Conservation (phyloP, 2,113 vertebrate genomes). For the Pungitius pungitius region DNA sequence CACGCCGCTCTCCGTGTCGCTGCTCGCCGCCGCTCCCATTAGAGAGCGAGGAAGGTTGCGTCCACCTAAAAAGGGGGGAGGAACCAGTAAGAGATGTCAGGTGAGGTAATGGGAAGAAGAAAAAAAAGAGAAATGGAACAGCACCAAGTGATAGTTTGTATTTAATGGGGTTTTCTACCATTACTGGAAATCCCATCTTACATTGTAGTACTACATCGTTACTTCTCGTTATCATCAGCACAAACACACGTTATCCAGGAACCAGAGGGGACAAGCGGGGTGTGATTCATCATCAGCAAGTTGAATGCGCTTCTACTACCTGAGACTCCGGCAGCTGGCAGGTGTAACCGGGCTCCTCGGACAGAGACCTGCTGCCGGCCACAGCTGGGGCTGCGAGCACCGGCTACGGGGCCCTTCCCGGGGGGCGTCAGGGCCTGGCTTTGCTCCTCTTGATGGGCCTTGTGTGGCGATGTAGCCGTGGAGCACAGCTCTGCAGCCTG, state of each 20-base stretch:
- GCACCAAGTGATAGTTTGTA: background rate
- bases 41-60: constrained; percentile 88
- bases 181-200: background rate
- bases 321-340: constrained; percentile 70
- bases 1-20: constrained; percentile 87
- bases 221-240: background rate
- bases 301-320: constrained; percentile 47
- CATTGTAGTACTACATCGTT: background rate
- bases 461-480: constrained; percentile 85
- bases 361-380: constrained; percentile 84
- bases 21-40: constrained; percentile 79
- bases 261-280: background rate
- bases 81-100: background rate
- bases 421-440: constrained; percentile 86
- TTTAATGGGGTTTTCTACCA: background rate
- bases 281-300: background rate
- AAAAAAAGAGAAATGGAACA: background rate
- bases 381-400: constrained; percentile 88
- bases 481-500: constrained; percentile 87
- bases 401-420: constrained; percentile 83
- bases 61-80: constrained; percentile 77
- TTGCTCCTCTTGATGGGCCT: constrained; percentile 88
- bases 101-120: background rate
- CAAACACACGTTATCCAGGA: background rate
- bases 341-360: constrained; percentile 82